Evolutionary conservation across 2,797 vertebrate species (phyloP).

Genomic region (Protosalanx chinensis): DNA sequence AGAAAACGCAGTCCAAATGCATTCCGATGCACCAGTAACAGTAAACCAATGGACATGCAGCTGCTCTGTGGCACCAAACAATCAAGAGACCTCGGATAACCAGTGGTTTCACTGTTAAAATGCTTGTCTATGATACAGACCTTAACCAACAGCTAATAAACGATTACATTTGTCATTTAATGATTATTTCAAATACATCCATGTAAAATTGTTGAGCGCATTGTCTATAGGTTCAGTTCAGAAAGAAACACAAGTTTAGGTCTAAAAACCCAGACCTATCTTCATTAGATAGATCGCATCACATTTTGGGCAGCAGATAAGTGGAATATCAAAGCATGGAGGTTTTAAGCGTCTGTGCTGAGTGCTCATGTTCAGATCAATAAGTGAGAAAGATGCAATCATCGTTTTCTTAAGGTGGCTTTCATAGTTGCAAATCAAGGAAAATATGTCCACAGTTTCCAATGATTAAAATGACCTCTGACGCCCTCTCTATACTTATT

Average conservation of each 20-base stretch:
- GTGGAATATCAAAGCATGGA: constrained; percentile 30
- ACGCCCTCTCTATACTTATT: constrained; percentile 2
- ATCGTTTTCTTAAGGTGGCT: constrained; percentile 68
- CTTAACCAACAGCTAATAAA: no score
- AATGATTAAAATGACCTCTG: not conserved
- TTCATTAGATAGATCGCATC: constrained; percentile 33
- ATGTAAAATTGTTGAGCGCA: no score
- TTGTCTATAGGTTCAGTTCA: not conserved
- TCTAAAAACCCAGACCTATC: not conserved
- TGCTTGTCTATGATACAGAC: no score
- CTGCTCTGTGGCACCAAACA: no score
- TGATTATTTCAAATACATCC: no score
- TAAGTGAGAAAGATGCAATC: constrained; percentile 62
- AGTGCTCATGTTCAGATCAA: constrained; percentile 69
- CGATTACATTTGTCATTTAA: no score
- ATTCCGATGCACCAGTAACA: no score
- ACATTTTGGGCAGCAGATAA: constrained; percentile 35
- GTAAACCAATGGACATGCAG: no score
- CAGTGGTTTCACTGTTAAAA: no score
- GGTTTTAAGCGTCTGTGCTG: constrained; percentile 59
- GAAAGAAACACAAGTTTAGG: not conserved
- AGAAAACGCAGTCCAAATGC: no score
- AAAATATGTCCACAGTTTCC: not conserved
- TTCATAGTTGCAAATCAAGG: constrained; percentile 18
- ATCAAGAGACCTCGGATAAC: no score